Conservation (phyloP, 2,113 vertebrate genomes). For the Chamaetylas fuelleborni region DNA sequence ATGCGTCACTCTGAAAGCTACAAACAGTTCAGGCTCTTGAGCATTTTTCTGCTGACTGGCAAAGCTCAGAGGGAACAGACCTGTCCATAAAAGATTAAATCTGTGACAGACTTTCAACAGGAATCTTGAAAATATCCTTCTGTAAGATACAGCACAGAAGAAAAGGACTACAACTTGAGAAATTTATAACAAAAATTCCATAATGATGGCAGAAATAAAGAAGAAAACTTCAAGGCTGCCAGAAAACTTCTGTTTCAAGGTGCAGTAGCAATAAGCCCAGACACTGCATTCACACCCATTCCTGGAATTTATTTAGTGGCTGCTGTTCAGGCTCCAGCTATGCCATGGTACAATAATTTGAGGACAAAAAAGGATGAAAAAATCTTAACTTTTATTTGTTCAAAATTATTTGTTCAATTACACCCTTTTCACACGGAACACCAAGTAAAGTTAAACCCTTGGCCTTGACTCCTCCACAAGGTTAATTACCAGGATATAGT, state of each 20-base stretch:
- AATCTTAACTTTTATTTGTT: background rate
- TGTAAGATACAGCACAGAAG: background rate
- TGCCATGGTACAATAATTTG: background rate
- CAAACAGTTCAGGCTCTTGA: background rate
- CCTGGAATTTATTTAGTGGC: background rate
- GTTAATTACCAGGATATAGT: background rate
- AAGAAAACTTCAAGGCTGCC: background rate
- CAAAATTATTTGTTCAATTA: background rate
- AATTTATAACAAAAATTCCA: background rate
- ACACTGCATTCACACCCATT: background rate
- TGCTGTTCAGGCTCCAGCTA: background rate
- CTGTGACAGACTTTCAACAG: background rate
- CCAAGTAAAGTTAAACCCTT: background rate
- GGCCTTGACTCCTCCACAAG: background rate
- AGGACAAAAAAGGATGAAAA: background rate
- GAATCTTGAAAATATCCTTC: background rate
- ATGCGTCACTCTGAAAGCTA: accelerated
- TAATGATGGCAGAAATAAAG: background rate
- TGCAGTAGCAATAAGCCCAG: background rate
- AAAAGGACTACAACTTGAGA: background rate
- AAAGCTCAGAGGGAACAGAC: background rate
- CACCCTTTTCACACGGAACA: background rate
- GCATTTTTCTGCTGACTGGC: background rate
- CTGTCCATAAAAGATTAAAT: background rate
- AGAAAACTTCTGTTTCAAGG: background rate